Base-by-base conservation (phyloP, 1,140 invertebrate species). In the Heliconius hermathena region DNA sequence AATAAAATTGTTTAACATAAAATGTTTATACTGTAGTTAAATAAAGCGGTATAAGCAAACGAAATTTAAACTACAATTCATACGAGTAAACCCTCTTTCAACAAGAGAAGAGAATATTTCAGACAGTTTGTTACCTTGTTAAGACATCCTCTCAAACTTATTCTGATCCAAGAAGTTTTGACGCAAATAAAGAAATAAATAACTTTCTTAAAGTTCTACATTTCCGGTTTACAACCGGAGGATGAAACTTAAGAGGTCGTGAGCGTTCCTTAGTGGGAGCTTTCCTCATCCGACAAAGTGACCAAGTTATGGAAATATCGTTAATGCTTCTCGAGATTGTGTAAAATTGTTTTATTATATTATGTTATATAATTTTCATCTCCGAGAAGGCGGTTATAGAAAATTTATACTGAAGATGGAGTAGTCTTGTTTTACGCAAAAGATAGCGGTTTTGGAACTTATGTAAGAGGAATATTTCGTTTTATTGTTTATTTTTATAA, bases 141-240 rank as follows among this genome's bases (percentile, higher is more conserved):
- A 57, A 22, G n/a, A 9, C 5, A 57, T 22, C 20, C 54, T 57
- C n/a, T n/a, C 8, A 57, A 57, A 57, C 8, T 22, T 57, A n/a
- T 57, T 9, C 54, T 11, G 8, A 20, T 57, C n/a, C 54, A 70
- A 52, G 49, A 79, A 74, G 57, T 74, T 74, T 79, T 73, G 29
- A 70, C 26, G 26, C 18, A 71, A 70, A 75, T 79, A 79, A 71
- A 57, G 33, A 75, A 75, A 29, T 75, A 74, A 74, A 57, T 70
- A 75, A 79, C 49, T 75, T n/a, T 73, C 60, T 79, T 71, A 71
- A 71, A 79, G 29, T 75, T 79, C 38, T 70, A 49, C 29, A 38
- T 60, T 71, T 75, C 73, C 20, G 36, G 54, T n/a, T 60, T 11
- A 29, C 73, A 57, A 5, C 29, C 18, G 18, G 22, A 66, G 54